phyloP scores from a whole-genome alignment of 2,888 invertebrate species.

The Miltochrista miniata region DNA sequence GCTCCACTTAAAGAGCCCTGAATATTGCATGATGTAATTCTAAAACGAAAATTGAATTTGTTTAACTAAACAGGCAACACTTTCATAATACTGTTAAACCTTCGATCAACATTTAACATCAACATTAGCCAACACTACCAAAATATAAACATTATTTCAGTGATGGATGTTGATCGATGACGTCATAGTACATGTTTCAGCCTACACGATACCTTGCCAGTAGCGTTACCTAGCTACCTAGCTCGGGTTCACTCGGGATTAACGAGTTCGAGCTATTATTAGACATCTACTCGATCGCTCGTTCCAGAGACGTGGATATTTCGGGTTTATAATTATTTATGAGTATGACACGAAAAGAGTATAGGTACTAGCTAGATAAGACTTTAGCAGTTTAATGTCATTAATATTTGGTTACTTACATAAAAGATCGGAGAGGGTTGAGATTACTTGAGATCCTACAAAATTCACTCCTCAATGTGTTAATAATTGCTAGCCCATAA shows the following conservation, averaged over 20 bases:
- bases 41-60: too few relatives aligned
- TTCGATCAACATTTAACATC: not conserved
- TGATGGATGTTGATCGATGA: conserved; percentile 18
- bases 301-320: conserved; percentile 3
- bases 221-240: conserved; percentile 5
- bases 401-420: too few relatives aligned
- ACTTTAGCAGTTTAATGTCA: too few relatives aligned
- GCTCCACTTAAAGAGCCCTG: too few relatives aligned
- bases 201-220: conserved; percentile 9
- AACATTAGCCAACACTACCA: not conserved
- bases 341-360: not conserved
- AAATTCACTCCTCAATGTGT: too few relatives aligned
- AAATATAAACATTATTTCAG: conserved; percentile 4
- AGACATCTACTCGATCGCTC: conserved; percentile 7
- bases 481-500: too few relatives aligned
- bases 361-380: too few relatives aligned
- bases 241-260: conserved; percentile 11
- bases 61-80: too few relatives aligned
- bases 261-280: conserved; percentile 10
- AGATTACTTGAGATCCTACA: too few relatives aligned
- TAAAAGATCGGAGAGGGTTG: too few relatives aligned
- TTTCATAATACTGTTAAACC: not conserved
- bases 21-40: too few relatives aligned
- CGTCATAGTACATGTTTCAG: conserved; percentile 9
- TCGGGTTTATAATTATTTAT: not conserved